Percentiles rank a stretch among this genome's conserved stretches.
phyloP scores from a whole-genome alignment of 1,140 invertebrate species.

The Asobara japonica region DNA sequence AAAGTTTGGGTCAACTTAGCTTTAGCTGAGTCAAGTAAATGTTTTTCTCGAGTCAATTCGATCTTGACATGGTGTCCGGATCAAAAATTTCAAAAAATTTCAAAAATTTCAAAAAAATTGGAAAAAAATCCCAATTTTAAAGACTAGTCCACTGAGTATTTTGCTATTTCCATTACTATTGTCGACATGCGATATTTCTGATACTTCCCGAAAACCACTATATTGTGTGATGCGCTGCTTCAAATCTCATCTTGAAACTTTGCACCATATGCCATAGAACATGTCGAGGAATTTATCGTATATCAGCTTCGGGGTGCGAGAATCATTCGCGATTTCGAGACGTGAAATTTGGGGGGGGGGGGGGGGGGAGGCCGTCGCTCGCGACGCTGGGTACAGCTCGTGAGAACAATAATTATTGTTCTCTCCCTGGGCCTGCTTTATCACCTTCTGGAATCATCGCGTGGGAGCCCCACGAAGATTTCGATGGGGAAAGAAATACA shows the following conservation, averaged over 20 bases:
- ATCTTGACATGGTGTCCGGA: no score
- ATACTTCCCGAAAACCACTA: no score
- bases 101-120: no score
- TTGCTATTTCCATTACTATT: no score
- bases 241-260: slow-evolving; percentile 15
- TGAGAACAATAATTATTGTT: slow-evolving; percentile 39
- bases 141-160: no score
- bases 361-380: background rate
- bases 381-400: slow-evolving; percentile 18
- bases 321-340: background rate
- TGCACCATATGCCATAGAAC: no score
- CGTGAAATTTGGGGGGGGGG: background rate
- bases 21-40: no score
- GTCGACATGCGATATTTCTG: no score
- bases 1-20: no score
- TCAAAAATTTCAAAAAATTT: no score
- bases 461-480: slow-evolving; percentile 1
- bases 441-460: background rate
- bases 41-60: no score
- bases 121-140: no score
- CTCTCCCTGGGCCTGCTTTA: slow-evolving; percentile 9
- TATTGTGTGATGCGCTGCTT: background rate
- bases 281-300: background rate
- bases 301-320: slow-evolving; percentile 9
- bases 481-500: background rate